phyloP scores from a whole-genome alignment of 2,797 vertebrate species.

The Todus mexicanus region DNA sequence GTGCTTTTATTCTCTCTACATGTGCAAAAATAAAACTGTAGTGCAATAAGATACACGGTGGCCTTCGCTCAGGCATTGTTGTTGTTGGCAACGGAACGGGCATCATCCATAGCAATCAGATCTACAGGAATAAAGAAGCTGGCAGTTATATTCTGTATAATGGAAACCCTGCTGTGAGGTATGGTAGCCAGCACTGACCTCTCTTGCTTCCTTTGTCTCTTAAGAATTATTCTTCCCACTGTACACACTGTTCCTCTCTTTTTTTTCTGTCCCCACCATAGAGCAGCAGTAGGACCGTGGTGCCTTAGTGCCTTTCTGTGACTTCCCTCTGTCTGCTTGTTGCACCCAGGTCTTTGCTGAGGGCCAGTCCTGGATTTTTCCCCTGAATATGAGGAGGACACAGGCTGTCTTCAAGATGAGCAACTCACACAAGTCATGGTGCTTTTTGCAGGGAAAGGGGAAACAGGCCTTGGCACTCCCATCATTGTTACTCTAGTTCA shows the following conservation, averaged over 20 bases:
- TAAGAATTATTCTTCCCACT: neutral
- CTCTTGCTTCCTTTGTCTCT: neutral
- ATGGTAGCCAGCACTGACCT: neutral
- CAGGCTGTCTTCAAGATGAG: neutral
- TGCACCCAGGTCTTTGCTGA: neutral
- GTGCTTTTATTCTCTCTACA: slow-evolving; percentile 21
- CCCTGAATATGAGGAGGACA: neutral
- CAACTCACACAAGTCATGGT: neutral
- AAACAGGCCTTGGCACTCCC: neutral
- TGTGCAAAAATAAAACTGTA: slow-evolving; percentile 53
- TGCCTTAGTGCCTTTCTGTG: neutral
- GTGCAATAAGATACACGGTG: slow-evolving; percentile 94
- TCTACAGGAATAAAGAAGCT: slow-evolving; percentile 95
- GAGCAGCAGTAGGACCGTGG: neutral
- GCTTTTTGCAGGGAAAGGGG: neutral
- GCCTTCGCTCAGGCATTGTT: slow-evolving; percentile 90
- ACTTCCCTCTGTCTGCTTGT: neutral
- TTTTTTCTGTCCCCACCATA: neutral
- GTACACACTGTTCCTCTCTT: neutral
- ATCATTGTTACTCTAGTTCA: neutral
- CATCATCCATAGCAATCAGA: slow-evolving; percentile 89
- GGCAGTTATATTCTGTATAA: slow-evolving; percentile 93
- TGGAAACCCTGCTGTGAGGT: slow-evolving; percentile 91
- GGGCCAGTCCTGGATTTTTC: neutral
- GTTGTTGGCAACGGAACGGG: slow-evolving; percentile 91